Evolutionary conservation across 2,888 invertebrate species (phyloP).

Genomic region (Nephrotoma appendiculata): DNA sequence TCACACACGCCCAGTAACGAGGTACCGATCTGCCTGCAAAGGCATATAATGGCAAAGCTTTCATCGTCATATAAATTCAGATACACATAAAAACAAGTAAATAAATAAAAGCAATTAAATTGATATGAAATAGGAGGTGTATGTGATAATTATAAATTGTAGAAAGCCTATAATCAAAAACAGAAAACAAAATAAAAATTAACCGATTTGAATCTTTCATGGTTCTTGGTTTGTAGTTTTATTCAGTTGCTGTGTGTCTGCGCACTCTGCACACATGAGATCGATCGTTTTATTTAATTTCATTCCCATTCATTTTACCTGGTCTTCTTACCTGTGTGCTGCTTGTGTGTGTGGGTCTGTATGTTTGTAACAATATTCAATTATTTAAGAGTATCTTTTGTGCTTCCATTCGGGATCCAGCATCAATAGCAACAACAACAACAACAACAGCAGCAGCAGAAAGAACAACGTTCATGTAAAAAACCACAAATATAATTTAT

Average conservation of each 20-base stretch:
- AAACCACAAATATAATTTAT: background rate
- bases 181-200: background rate
- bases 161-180: background rate
- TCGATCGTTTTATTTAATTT: background rate
- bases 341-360: background rate
- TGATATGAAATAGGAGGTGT: background rate
- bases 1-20: no score
- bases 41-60: no score
- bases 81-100: background rate
- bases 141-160: background rate
- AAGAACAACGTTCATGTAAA: background rate
- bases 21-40: no score
- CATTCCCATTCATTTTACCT: background rate
- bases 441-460: background rate
- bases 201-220: background rate
- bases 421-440: background rate
- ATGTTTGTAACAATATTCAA: background rate
- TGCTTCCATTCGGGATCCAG: background rate
- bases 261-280: background rate
- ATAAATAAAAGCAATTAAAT: background rate
- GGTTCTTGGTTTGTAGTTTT: background rate
- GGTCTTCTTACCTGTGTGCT: background rate
- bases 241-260: background rate
- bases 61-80: background rate
- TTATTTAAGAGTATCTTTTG: background rate